Percentiles rank a stretch among this genome's conserved stretches.
phyloP scores from a whole-genome alignment of 53 echinoderm and acorn worm species.

The Patiria pectinifera region DNA sequence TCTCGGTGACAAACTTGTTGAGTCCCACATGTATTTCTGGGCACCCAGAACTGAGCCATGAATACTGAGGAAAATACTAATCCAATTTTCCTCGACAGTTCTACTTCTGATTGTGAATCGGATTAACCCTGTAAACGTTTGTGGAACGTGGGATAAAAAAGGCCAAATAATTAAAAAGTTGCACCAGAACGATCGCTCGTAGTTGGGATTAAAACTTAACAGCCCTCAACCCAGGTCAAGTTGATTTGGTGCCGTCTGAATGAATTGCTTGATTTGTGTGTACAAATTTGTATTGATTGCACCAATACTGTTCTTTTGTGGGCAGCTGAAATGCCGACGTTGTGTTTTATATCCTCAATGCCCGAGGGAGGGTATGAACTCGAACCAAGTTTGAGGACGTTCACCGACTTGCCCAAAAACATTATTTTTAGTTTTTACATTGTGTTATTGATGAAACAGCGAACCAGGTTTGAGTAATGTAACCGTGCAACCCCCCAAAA shows the following conservation, averaged over 20 bases:
- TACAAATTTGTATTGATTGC: not conserved
- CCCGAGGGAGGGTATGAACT: not conserved
- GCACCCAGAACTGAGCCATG: too few relatives aligned
- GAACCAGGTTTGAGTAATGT: too few relatives aligned
- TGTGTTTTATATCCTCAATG: not conserved
- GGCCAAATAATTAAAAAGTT: not conserved
- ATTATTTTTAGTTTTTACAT: not conserved
- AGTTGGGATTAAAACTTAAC: not conserved
- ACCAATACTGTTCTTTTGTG: not conserved
- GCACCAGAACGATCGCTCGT: not conserved
- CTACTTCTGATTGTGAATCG: too few relatives aligned
- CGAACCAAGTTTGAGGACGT: not conserved
- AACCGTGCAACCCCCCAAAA: too few relatives aligned
- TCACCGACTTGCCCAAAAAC: not conserved
- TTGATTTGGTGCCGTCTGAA: not conserved
- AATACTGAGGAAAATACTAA: too few relatives aligned
- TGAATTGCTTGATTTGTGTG: not conserved
- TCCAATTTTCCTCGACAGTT: too few relatives aligned
- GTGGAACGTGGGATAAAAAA: not conserved
- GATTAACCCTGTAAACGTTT: too few relatives aligned
- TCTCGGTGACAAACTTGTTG: too few relatives aligned
- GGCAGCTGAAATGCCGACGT: not conserved
- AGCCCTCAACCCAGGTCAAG: not conserved
- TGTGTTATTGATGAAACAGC: not conserved
- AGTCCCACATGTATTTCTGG: too few relatives aligned